A percentile compares a stretch with the other conserved stretches of the same genome.
phyloP scores from a whole-genome alignment of 2,797 vertebrate species.

The Poeciliopsis turneri region DNA sequence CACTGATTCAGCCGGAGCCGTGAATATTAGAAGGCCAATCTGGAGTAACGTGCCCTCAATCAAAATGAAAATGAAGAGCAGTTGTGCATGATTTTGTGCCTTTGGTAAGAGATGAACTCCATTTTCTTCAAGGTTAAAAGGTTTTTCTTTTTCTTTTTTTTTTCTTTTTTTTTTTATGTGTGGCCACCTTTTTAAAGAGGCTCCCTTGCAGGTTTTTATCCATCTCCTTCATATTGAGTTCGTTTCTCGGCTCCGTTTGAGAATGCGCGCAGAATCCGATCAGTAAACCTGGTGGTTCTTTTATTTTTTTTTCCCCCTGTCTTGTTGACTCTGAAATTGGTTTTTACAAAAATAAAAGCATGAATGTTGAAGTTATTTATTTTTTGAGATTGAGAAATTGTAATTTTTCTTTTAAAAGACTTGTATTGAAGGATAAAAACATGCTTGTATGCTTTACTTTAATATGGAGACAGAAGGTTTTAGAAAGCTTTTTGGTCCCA shows the following conservation, averaged over 20 bases:
- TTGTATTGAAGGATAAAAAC: background rate
- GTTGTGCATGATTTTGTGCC: conserved; percentile 20
- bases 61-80: conserved; percentile 32
- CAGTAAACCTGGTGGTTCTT: background rate
- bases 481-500: background rate
- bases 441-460: background rate
- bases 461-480: background rate
- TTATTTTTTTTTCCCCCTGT: too few species aligned
- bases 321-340: background rate
- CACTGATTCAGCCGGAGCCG: conserved; percentile 39
- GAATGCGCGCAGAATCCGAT: background rate
- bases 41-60: conserved; percentile 31
- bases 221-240: background rate
- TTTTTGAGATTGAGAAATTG: background rate
- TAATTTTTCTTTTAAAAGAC: background rate
- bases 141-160: background rate
- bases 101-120: conserved; percentile 24
- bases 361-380: background rate
- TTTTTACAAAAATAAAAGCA: background rate
- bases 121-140: conserved; percentile 32
- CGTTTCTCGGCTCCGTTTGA: background rate
- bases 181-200: conserved; percentile 1
- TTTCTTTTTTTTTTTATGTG: background rate
- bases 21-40: conserved; percentile 32
- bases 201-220: background rate